A percentile compares a stretch with the other conserved stretches of the same genome.
Evolutionary conservation across 2,888 invertebrate genomes (phyloP).

Genomic region (Timema cristinae): DNA sequence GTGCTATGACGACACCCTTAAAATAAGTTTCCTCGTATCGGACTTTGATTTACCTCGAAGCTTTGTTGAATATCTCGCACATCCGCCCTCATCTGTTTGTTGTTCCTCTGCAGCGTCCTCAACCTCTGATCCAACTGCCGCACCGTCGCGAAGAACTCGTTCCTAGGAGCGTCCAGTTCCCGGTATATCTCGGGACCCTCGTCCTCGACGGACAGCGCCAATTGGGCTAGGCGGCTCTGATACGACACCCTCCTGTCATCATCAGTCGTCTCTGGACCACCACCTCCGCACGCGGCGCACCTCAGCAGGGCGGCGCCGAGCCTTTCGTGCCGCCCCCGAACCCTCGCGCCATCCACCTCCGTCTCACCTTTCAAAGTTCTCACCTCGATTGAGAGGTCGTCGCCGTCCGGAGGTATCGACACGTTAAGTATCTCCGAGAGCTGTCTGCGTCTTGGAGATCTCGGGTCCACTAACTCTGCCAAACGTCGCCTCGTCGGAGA

Average conservation of each 20-base stretch:
- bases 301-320: too few species aligned
- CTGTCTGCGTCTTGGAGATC: not conserved
- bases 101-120: conserved; percentile 5
- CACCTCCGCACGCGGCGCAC: too few species aligned
- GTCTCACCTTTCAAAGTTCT: too few species aligned
- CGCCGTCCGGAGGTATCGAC: not conserved
- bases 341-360: too few species aligned
- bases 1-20: too few species aligned
- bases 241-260: too few species aligned
- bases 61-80: conserved; percentile 12
- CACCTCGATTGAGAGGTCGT: too few species aligned
- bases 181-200: not conserved
- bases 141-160: conserved; percentile 4
- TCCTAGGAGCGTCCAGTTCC: not conserved
- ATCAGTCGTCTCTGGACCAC: too few species aligned
- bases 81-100: conserved; percentile 11
- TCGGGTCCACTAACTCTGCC: not conserved
- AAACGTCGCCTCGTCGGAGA: not conserved
- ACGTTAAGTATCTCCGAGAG: not conserved
- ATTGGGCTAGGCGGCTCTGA: too few species aligned
- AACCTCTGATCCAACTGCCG: conserved; percentile 10
- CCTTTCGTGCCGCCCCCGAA: too few species aligned
- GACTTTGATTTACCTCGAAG: conserved; percentile 15
- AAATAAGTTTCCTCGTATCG: too few species aligned
- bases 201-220: not conserved